These are phyloP conservation scores for Tetramorium bicarinatum DNA, from an alignment of 2,888 invertebrate species.

Conservation along the genomic window DNA sequence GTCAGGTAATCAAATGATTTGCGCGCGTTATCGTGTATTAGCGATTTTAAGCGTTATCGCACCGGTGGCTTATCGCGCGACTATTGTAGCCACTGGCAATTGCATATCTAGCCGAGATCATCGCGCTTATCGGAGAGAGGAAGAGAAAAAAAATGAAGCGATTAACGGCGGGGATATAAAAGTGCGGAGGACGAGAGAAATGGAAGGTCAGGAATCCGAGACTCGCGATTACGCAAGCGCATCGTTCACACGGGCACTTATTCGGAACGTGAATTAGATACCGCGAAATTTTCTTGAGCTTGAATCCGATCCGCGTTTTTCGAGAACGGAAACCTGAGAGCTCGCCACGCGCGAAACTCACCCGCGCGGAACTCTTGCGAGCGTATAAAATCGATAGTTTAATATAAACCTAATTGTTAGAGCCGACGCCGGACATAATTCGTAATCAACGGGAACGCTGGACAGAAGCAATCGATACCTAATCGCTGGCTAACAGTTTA, in stretches of 20 bases:
- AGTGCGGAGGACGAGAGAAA: neutral
- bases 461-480: slow-evolving; percentile 11
- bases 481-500: slow-evolving; percentile 5
- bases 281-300: neutral
- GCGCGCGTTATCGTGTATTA: neutral
- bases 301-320: neutral
- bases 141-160: neutral
- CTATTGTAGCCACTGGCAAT: neutral
- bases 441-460: neutral
- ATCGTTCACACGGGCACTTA: neutral
- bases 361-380: neutral
- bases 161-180: neutral
- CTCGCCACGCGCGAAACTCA: neutral
- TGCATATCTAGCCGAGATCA: neutral
- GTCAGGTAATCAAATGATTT: slow-evolving; percentile 2
- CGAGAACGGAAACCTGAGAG: neutral
- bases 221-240: slow-evolving; percentile 5
- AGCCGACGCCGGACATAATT: neutral
- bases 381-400: slow-evolving; percentile 12
- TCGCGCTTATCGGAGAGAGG: neutral
- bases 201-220: neutral
- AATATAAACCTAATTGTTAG: slow-evolving; percentile 22
- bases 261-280: neutral
- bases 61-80: neutral
- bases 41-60: neutral